These are phyloP conservation scores for Eristalinus sepulchralis DNA, from an alignment of 2,888 invertebrate genomes.

Conservation along the genomic window DNA sequence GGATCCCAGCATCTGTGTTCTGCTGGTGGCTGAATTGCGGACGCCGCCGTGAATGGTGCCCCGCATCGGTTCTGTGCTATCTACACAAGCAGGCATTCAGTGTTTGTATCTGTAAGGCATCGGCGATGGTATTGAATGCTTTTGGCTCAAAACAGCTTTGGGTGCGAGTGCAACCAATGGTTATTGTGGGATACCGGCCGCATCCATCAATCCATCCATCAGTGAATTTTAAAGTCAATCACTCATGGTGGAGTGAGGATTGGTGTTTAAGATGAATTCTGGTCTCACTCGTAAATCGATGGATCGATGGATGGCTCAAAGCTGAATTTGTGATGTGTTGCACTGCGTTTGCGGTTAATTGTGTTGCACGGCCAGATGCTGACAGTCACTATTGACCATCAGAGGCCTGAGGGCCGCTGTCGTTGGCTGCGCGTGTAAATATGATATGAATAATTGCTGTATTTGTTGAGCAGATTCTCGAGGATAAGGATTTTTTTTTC, in stretches of 20 bases:
- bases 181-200: conserved; percentile 57
- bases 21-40: conserved; percentile 28
- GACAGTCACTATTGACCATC: conserved; percentile 1
- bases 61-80: conserved; percentile 25
- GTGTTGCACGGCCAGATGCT: conserved; percentile 6
- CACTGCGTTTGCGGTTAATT: conserved; percentile 28
- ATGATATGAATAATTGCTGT: neutral
- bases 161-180: conserved; percentile 69
- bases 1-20: conserved; percentile 44
- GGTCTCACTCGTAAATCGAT: conserved; percentile 54
- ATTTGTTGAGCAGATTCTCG: neutral
- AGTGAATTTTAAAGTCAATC: conserved; percentile 55
- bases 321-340: conserved; percentile 52
- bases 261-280: conserved; percentile 43
- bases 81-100: conserved; percentile 15
- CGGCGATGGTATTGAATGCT: conserved; percentile 27
- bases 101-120: conserved; percentile 17
- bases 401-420: neutral
- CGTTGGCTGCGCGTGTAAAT: neutral
- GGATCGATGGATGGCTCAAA: conserved; percentile 29
- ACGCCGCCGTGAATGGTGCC: conserved; percentile 32
- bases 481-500: neutral
- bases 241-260: conserved; percentile 50
- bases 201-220: conserved; percentile 63
- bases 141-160: conserved; percentile 59